A percentile compares a stretch with the other conserved stretches of the same genome.
These are phyloP conservation scores for Larimichthys polyactis DNA, from an alignment of 2,113 vertebrate genomes.

Conservation along the genomic window DNA sequence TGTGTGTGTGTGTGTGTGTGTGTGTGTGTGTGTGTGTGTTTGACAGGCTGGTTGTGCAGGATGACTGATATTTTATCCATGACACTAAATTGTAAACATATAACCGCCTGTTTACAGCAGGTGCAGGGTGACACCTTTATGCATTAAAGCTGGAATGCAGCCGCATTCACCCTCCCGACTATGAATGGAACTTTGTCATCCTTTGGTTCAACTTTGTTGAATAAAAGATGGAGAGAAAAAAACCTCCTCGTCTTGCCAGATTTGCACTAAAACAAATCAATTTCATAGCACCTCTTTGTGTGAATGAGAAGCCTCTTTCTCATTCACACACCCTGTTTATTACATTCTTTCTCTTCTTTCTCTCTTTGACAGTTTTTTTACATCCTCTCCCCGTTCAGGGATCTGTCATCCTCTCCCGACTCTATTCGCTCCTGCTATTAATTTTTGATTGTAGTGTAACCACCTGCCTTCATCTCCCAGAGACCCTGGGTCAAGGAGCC, in stretches of 20 bases:
- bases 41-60: conserved; percentile 4
- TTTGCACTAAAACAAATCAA: not conserved
- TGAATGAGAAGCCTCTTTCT: not conserved
- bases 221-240: not conserved
- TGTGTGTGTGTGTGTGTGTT: conserved; percentile 3
- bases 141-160: conserved; percentile 20
- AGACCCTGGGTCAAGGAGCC: conserved; percentile 56
- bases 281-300: not conserved
- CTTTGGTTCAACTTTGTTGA: not conserved
- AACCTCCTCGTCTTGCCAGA: not conserved
- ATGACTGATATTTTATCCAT: conserved; percentile 48
- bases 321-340: not conserved
- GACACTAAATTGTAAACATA: conserved; percentile 25
- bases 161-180: not conserved
- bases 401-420: not conserved
- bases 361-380: not conserved
- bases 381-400: not conserved
- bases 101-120: conserved; percentile 26
- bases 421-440: conserved; percentile 12
- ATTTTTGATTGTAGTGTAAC: conserved; percentile 60
- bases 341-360: not conserved
- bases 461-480: conserved; percentile 44
- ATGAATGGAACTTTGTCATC: not conserved
- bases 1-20: no score
- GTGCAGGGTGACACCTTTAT: conserved; percentile 6